These are phyloP conservation scores for Apamea monoglypha DNA, from an alignment of 2,888 invertebrate species.

Conservation along the genomic window DNA sequence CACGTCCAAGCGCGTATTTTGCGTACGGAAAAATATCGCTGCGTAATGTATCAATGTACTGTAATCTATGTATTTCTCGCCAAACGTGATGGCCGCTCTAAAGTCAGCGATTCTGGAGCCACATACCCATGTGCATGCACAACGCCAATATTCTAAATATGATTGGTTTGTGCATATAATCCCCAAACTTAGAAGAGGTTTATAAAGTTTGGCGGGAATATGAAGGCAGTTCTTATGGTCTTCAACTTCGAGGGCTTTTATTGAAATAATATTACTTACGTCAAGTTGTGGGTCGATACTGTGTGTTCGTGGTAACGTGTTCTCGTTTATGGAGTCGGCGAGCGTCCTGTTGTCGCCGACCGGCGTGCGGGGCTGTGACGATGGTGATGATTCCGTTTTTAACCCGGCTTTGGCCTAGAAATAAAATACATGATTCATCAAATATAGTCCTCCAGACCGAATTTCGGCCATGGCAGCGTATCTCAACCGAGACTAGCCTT, in stretches of 20 bases:
- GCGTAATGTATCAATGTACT: neutral
- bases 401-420: slow-evolving; percentile 86
- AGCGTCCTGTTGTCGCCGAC: slow-evolving; percentile 84
- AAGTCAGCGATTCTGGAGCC: neutral
- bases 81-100: neutral
- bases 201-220: neutral
- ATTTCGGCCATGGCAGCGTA: neutral
- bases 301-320: slow-evolving; percentile 79
- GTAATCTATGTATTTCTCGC: too few relatives aligned
- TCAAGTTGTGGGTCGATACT: slow-evolving; percentile 88
- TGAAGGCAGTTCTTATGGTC: neutral
- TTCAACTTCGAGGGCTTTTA: neutral
- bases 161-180: neutral
- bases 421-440: neutral
- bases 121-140: neutral
- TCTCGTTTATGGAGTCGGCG: slow-evolving; percentile 83
- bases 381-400: slow-evolving; percentile 81
- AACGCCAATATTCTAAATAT: neutral
- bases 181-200: neutral
- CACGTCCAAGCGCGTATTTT: neutral
- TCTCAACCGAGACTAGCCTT: neutral
- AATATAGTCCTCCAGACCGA: neutral
- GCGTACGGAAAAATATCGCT: neutral
- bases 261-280: slow-evolving; percentile 66
- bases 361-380: slow-evolving; percentile 85